Evolutionary conservation across 2,888 invertebrate genomes (phyloP), one percentile per base, ranked within the genome.

Genomic region (Thelaira solivaga): DNA sequence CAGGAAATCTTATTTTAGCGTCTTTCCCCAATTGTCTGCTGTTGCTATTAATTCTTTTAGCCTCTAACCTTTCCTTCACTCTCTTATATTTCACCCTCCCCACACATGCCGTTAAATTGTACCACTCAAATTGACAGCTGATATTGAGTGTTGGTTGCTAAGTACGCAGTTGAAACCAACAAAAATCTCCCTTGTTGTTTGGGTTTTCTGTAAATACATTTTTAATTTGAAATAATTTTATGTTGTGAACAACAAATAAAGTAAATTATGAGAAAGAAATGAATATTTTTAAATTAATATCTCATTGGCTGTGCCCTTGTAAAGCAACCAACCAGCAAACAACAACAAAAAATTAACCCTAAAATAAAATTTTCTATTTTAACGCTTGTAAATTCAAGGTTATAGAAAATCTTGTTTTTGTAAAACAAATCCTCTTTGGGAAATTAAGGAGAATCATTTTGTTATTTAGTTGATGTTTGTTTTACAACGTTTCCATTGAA

Each of bases 41-140:
- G n/a, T n/a, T n/a, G n/a, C n/a, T n/a, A n/a, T n/a, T n/a, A n/a
- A n/a, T n/a, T n/a, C n/a, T n/a, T n/a, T n/a, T n/a, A n/a, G n/a
- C n/a, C n/a, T n/a, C n/a, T n/a, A n/a, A n/a, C n/a, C n/a, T n/a
- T n/a, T n/a, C 20, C 3, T 34, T 16, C 24, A n/a, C n/a, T 39
- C 13, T 29, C 5, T 11, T 34, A 34, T 53, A 7, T 11, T 20
- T 57, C 34, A 13, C 53, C 47, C 39, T 29, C 53, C 57, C 45
- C 61, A 47, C 57, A 49, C 62, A 49, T 62, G 53, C 45, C 34
- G 11, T 49, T 22, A 3, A 1, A 18, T 11, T 39, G 4, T 20
- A 29, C 49, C 18, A 43, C 18, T 11, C 45, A 41, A 20, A 67
- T 75, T 75, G 75, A 75, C 75, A 75, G 75, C 75, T 75, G 64